Percentiles rank a stretch among this genome's conserved stretches.
Conservation (phyloP, 1,140 invertebrate genomes). For the Lithobius niger region DNA sequence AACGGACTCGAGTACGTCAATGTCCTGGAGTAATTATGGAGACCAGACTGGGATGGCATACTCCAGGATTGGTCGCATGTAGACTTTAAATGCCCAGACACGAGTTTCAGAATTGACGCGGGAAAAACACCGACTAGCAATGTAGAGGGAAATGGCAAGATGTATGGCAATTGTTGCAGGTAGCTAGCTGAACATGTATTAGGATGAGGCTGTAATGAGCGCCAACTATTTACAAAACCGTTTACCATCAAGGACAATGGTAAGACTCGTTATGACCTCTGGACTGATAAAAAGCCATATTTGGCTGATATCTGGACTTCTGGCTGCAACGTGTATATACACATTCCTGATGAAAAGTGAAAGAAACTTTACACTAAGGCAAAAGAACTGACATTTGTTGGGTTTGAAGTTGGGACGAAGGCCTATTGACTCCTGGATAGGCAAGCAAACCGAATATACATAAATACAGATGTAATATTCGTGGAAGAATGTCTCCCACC, state of each 20-base stretch:
- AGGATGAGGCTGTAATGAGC: slow-evolving; percentile 18
- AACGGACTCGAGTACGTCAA: no score
- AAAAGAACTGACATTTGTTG: slow-evolving; percentile 10
- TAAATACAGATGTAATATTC: no score
- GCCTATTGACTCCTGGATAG: no score
- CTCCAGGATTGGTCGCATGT: no score
- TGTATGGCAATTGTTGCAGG: slow-evolving; percentile 15
- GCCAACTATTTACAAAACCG: no score
- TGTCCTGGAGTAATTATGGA: no score
- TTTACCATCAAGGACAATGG: slow-evolving; percentile 7
- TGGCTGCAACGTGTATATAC: slow-evolving; percentile 25
- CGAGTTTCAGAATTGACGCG: no score
- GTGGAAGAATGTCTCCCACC: no score
- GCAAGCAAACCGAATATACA: no score
- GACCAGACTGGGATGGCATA: no score
- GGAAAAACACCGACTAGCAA: no score
- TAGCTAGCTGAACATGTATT: slow-evolving; percentile 12
- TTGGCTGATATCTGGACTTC: slow-evolving; percentile 25
- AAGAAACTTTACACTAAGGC: slow-evolving; percentile 19
- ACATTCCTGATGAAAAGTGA: slow-evolving; percentile 20
- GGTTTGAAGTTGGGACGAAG: slow-evolving; percentile 11
- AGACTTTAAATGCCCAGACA: no score
- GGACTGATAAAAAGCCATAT: slow-evolving; percentile 22
- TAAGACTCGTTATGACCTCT: slow-evolving; percentile 24
- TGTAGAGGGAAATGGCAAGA: slow-evolving; percentile 14